Base-by-base conservation (phyloP, 2,797 vertebrate species). In the Sebastes diaconus region DNA sequence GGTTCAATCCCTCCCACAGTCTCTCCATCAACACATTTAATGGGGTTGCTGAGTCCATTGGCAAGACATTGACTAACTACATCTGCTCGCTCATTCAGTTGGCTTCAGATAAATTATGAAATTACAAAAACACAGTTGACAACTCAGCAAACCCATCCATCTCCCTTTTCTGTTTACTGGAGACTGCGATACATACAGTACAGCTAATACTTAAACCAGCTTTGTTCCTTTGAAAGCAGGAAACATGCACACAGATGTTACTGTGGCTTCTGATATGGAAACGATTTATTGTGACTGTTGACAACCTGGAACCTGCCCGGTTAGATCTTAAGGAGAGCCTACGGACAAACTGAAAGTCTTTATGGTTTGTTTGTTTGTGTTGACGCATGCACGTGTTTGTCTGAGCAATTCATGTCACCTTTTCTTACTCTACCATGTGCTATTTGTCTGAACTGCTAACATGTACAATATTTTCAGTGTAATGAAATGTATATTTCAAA, bases 31-130 rank as follows among this genome's bases (percentile, higher is more conserved):
- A 30, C 74, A 60, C 72, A 54, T 55, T 29, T 68, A 46, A 76
- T 68, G 27, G 36, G 68, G 78, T 79, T 58, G 71, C 54, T 60
- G 54, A 82, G 39, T 55, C 25, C 34, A 58, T 73, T 74, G 72
- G 78, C 66, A 36, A 30, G 75, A 73, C 27, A 3, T 11, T 6
- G 14, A 58, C 36, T 1, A 6, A 10, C 54, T 20, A 27, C 83
- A 86, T 91, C 83, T 88, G 90, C 61, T 86, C 10, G 1, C 65
- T 85, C 65, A 50, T 75, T 90, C 83, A 74, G 75, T 61, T 60
- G 24, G 59, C 57, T 75, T 73, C 4, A 50, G 54, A 58, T 77
- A 32, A 69, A 82, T 70, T 42, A 30, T 18, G 27, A 78, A 83
- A 88, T 66, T 32, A n/a, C 52, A 76, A 52, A 84, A 83, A 69